Percentiles rank a stretch among this genome's conserved stretches.
Conservation (phyloP, 2,888 invertebrate species). For the Liodrosophila aerea region DNA sequence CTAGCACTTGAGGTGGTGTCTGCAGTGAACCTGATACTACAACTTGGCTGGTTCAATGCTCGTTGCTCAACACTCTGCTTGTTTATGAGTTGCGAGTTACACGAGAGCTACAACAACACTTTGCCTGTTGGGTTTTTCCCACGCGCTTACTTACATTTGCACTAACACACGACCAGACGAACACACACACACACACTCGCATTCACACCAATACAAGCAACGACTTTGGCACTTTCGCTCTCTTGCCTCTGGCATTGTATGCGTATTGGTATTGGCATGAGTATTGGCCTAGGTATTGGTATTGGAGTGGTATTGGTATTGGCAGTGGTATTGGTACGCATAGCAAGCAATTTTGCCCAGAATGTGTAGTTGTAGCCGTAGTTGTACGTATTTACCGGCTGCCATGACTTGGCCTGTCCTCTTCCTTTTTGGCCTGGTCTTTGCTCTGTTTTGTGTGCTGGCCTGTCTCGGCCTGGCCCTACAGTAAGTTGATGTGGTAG, state of each 20-base stretch:
- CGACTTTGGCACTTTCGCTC: slow-evolving; percentile 55
- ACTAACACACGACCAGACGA: slow-evolving; percentile 8
- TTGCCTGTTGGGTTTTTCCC: slow-evolving; percentile 58
- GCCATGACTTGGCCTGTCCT: slow-evolving; percentile 1
- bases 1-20: no score
- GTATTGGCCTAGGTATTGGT: slow-evolving; percentile 13
- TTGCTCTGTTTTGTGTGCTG: background rate
- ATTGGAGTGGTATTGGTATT: slow-evolving; percentile 13
- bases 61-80: background rate
- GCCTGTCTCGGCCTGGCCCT: background rate
- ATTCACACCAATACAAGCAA: slow-evolving; percentile 1
- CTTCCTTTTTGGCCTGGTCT: background rate
- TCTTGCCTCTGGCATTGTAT: slow-evolving; percentile 25
- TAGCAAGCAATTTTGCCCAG: slow-evolving; percentile 30
- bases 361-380: slow-evolving; percentile 24
- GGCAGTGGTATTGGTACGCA: slow-evolving; percentile 31
- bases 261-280: slow-evolving; percentile 29
- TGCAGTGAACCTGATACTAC: slow-evolving; percentile 18
- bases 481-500: slow-evolving; percentile 52
- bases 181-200: slow-evolving; percentile 19
- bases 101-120: slow-evolving; percentile 13
- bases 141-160: slow-evolving; percentile 26
- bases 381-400: slow-evolving; percentile 13
- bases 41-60: slow-evolving; percentile 9
- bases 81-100: slow-evolving; percentile 4